Conservation (phyloP, 2,888 invertebrate species). For the Cremastinae sp. region DNA sequence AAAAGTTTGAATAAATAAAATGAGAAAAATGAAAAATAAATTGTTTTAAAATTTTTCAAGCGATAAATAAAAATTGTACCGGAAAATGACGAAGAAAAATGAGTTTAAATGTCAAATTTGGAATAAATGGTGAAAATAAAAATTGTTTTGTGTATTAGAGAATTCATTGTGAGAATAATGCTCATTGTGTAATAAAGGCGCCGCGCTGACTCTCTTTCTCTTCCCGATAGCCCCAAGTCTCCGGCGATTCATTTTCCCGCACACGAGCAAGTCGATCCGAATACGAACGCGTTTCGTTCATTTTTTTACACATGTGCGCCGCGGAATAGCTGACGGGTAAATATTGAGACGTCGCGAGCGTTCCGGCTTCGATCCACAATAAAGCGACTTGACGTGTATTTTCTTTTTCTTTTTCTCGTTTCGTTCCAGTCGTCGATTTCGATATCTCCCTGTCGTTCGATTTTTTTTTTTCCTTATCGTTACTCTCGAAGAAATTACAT, state of each 20-base stretch:
- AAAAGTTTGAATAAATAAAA: no score
- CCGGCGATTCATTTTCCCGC: conserved; percentile 36
- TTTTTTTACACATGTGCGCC: not conserved
- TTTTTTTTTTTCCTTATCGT: no score
- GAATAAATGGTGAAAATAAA: no score
- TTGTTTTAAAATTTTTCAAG: no score
- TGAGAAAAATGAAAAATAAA: no score
- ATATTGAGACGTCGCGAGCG: conserved; percentile 35
- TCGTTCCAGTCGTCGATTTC: not conserved
- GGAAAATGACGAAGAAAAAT: no score
- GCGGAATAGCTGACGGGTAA: conserved; percentile 31
- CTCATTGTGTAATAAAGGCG: conserved; percentile 40
- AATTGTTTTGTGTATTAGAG: no score
- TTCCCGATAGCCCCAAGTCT: conserved; percentile 37
- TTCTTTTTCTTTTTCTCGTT: not conserved
- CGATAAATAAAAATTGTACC: no score
- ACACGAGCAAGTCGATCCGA: not conserved
- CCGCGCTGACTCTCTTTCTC: conserved; percentile 46
- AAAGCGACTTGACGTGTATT: not conserved
- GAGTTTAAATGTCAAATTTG: no score
- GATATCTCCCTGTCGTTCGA: no score
- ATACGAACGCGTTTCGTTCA: not conserved
- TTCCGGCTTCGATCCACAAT: not conserved
- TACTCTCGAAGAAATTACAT: no score
- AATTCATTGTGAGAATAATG: no score